These are phyloP conservation scores for Macropis europaea DNA, from an alignment of 2,888 invertebrate species.

Conservation along the genomic window DNA sequence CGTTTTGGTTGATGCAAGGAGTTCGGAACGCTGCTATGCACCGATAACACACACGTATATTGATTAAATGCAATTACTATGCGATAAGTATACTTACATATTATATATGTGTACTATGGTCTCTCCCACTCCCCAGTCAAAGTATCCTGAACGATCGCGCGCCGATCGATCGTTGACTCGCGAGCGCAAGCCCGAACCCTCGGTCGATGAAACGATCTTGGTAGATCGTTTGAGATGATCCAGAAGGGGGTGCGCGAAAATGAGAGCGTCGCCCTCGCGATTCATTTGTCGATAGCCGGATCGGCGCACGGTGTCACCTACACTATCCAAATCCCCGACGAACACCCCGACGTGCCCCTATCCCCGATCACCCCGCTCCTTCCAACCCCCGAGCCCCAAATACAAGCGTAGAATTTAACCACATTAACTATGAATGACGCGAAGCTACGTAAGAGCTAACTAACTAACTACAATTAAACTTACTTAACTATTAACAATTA, in stretches of 20 bases:
- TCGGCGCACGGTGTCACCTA: conserved; percentile 41
- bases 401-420: conserved; percentile 79
- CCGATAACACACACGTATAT: conserved; percentile 76
- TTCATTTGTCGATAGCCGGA: conserved; percentile 38
- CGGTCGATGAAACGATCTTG: conserved; percentile 8
- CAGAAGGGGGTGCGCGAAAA: not conserved
- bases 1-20: conserved; percentile 78
- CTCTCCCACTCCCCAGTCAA: conserved; percentile 79
- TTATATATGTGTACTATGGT: conserved; percentile 80
- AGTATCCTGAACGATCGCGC: conserved; percentile 63
- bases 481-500: conserved; percentile 80
- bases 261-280: conserved; percentile 15
- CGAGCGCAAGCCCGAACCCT: conserved; percentile 29
- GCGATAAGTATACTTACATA: conserved; percentile 79
- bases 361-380: not conserved
- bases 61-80: conserved; percentile 78
- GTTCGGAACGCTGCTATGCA: conserved; percentile 80
- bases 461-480: conserved; percentile 79
- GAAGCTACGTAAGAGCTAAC: conserved; percentile 79
- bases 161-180: conserved; percentile 57
- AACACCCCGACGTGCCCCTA: conserved; percentile 13
- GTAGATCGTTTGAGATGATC: conserved; percentile 7
- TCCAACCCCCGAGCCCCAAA: conserved; percentile 44
- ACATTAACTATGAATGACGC: conserved; percentile 76
- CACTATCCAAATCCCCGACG: conserved; percentile 39